These are phyloP conservation scores for Bombus polaris DNA, from an alignment of 1,140 invertebrate species.

Conservation along the genomic window DNA sequence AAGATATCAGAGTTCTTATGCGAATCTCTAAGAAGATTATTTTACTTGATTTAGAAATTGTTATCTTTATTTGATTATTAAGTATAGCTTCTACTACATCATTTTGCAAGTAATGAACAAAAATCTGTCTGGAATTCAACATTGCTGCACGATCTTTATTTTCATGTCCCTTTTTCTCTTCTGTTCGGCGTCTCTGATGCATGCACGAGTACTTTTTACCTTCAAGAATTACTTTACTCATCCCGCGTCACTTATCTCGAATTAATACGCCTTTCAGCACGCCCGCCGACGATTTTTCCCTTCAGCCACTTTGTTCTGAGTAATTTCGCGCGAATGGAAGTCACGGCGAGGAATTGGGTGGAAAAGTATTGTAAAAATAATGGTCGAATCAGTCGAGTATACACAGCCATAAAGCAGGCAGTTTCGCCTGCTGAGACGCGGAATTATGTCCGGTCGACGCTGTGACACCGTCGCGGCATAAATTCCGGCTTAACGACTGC, in stretches of 20 bases:
- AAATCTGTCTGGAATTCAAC: too few species aligned
- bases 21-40: too few species aligned
- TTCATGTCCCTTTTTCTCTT: neutral
- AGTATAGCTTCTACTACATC: too few species aligned
- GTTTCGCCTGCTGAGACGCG: neutral
- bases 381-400: conserved; percentile 31
- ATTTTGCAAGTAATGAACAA: too few species aligned
- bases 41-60: too few species aligned
- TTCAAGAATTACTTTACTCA: neutral
- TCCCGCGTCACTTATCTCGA: conserved; percentile 24
- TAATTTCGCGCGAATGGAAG: conserved; percentile 55
- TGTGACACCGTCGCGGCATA: neutral
- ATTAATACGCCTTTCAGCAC: conserved; percentile 51
- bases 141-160: too few species aligned
- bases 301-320: conserved; percentile 49
- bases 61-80: too few species aligned
- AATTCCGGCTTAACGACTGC: neutral
- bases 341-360: conserved; percentile 21
- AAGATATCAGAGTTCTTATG: too few species aligned
- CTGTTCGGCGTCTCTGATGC: neutral
- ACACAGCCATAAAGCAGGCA: conserved; percentile 20
- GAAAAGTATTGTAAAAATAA: conserved; percentile 56
- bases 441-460: neutral
- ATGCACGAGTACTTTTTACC: too few species aligned
- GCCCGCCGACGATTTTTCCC: conserved; percentile 38